Base-by-base conservation (phyloP, 2,113 vertebrate species). In the Hippocampus barbouri region DNA sequence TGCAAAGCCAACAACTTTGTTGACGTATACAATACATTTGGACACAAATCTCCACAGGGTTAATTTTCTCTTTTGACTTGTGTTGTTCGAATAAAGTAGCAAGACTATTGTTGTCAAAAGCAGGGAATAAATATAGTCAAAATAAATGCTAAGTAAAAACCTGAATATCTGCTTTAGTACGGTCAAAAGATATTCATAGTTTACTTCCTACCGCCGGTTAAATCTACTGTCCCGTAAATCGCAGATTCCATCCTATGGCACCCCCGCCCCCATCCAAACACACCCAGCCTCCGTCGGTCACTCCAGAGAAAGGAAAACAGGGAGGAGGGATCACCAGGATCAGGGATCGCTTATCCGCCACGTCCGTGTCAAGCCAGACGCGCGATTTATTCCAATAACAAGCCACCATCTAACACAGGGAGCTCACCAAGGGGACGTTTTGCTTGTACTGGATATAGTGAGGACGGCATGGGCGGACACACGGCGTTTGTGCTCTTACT, bases 401-500 rank as follows among this genome's bases (percentile, higher is more conserved):
- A 34, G 23, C 53, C 34, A 23, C 67, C 25, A 70, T 41, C 38
- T 38, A 68, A 61, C 47, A 38, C 47, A 30, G 56, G 3, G 30
- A 61, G 43, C 30, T 20, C 54, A 74, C 45, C 59, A 68, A 65
- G 57, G 72, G 53, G 83, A 51, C 79, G 49, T 69, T 56, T 59
- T 77, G 54, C 66, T 53, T 47, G 70, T 65, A 72, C 71, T 76
- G 79, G 77, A 68, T 10, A 82, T 45, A 76, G 41, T 76, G 84
- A 83, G 77, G 82, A 75, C 85, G 81, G 69, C 69, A 93, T 93
- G 92, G 87, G 78, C 45, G 87, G 87, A 74, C 78, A 76, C 70
- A 77, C 87, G 85, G 88, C 84, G 68, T 85, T 89, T 81, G 51
- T 91, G 82, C 81, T 93, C 75, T 81, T 91, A 75, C 79, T 91